Evolutionary conservation across 2,888 invertebrate genomes (phyloP), one percentile per base, ranked within the genome.

Genomic region (Prostheceraeus crozeri): DNA sequence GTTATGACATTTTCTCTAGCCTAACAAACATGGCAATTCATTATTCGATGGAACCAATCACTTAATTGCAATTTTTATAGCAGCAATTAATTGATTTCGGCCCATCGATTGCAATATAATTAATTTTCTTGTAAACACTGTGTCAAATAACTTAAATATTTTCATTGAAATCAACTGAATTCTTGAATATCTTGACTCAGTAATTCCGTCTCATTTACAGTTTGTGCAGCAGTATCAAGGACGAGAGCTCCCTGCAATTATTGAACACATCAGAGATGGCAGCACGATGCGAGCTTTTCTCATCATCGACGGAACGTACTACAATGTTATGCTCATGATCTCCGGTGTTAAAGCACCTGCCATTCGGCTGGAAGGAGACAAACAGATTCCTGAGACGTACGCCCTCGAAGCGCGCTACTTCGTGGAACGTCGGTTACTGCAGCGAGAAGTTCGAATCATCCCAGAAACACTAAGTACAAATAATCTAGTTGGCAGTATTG

Each of bases 191-290:
- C n/a, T n/a, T n/a, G n/a, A n/a, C n/a, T n/a, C n/a, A n/a, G n/a
- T n/a, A n/a, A n/a, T n/a, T n/a, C n/a, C n/a, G n/a, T n/a, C n/a
- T n/a, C n/a, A n/a, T n/a, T n/a, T n/a, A n/a, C n/a, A n/a, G n/a
- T 83, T 84, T 78, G 86, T 94, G 2, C 90, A 91, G 69, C 85
- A 87, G 70, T 83, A 83, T 65, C 85, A 84, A 16, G 63, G 84
- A 85, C 33, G 86, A 89, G 72, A 89, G 89, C 0, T 80, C 94
- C 3, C 86, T 78, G 93, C 94, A 46, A 84, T 98, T 60, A 86
- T 98, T 68, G 98, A 99, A 74, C 90, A 93, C 80, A 94, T 98
- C 0, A 83, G 93, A 59, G 96, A 98, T 78, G 96, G 96, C 0
- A 91, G 91, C 30, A 96, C 96, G 1, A 84, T 94, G 11, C 82